These are phyloP conservation scores for Tethea ocularis DNA, from an alignment of 2,888 invertebrate species.

Conservation along the genomic window DNA sequence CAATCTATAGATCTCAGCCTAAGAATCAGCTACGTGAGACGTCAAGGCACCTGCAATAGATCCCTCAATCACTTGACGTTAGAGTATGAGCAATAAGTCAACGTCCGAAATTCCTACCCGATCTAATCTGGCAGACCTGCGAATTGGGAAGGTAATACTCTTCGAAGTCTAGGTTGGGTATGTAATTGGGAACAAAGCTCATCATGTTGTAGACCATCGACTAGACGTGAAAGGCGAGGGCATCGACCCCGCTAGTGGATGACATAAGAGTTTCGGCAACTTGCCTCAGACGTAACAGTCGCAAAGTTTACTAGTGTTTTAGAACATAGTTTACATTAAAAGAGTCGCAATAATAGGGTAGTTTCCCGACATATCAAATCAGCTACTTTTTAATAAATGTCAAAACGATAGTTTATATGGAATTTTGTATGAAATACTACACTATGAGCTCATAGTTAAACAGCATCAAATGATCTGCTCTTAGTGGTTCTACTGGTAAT, in stretches of 20 bases:
- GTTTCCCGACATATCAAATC: no score
- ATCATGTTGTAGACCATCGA: constrained; percentile 19
- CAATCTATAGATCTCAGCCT: no score
- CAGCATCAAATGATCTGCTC: no score
- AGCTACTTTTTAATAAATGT: no score
- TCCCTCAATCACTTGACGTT: neutral
- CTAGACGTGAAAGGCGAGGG: constrained; percentile 51
- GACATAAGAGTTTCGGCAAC: constrained; percentile 57
- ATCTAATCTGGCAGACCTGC: neutral
- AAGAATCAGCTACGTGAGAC: neutral
- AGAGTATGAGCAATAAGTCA: no score
- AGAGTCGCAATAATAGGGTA: no score
- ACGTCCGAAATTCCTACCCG: neutral
- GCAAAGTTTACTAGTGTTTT: constrained; percentile 18
- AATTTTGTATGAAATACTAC: no score
- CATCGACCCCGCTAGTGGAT: constrained; percentile 54
- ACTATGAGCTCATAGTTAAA: no score
- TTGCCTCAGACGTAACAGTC: constrained; percentile 25
- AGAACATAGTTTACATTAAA: no score
- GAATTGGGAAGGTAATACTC: neutral
- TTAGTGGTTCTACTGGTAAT: no score
- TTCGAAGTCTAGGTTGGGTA: neutral
- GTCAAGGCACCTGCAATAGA: neutral
- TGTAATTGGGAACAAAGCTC: constrained; percentile 13
- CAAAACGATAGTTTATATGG: no score